Evolutionary conservation across 2,113 vertebrate species (phyloP).

Genomic region (Myotis davidii): DNA sequence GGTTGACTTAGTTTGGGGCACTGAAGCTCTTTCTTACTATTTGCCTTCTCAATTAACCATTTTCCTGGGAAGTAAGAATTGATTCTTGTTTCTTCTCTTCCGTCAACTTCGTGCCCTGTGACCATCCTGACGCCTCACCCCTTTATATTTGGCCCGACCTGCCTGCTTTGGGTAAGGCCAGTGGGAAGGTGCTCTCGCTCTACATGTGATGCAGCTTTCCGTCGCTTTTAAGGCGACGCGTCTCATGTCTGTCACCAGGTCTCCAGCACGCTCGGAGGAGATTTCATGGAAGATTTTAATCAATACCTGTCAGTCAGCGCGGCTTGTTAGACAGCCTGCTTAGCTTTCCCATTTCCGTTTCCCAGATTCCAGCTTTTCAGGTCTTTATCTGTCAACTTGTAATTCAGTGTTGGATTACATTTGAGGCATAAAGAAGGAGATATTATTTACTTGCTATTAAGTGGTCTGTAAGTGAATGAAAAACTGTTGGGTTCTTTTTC

Average conservation of each 20-base stretch:
- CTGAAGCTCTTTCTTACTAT: not conserved
- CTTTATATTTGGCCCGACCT: not conserved
- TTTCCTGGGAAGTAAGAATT: not conserved
- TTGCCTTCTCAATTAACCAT: not conserved
- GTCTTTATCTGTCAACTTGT: not conserved
- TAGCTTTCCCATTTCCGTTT: not conserved
- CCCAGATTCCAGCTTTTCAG: slow-evolving; percentile 39
- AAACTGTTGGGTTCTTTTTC: not conserved
- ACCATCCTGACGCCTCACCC: not conserved
- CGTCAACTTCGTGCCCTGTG: not conserved
- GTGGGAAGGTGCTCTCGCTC: not conserved
- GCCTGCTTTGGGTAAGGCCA: not conserved
- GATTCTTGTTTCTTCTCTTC: not conserved
- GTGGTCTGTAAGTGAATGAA: not conserved
- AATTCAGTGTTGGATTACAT: not conserved
- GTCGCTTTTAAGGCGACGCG: not conserved
- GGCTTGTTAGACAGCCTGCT: not conserved
- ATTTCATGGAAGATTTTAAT: slow-evolving; percentile 56
- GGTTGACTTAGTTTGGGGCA: not conserved
- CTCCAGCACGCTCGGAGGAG: not conserved
- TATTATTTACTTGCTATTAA: slow-evolving; percentile 18
- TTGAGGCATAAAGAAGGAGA: not conserved
- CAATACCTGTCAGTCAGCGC: not conserved
- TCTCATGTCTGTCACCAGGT: not conserved
- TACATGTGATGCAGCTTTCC: not conserved